Evolutionary conservation across 2,888 invertebrate genomes (phyloP), one percentile per base, ranked within the genome.

Genomic region (Rhagophthalmus giganteus): DNA sequence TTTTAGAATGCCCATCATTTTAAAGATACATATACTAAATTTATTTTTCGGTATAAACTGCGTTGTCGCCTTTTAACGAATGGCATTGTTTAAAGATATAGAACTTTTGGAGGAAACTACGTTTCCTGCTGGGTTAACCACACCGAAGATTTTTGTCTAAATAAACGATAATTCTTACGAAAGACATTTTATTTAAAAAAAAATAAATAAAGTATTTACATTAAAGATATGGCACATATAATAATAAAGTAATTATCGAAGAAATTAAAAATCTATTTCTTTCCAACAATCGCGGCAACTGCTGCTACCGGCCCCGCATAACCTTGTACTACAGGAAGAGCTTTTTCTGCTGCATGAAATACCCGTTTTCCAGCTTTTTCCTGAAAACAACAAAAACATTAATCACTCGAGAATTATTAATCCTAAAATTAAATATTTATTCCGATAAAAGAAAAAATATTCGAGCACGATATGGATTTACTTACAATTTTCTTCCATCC

Each of bases 321-420:
- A 15, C 54, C 41, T 41, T 41, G 27, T 8, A 55, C 45, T 13
- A 61, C 61, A 12, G 61, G 61, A 5, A 61, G 41, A 9, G 55
- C 61, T 35, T 59, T 59, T 33, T 58, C 54, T 2, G 59, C 55
- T 24, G 57, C 55, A 38, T 58, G 51, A 38, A 59, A 59, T 11
- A 59, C 44, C 25, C 49, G 51, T 39, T 56, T 55, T 10, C 55
- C 57, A 2, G 49, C 40, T 47, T 54, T 51, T 49, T 61, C 59
- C 60, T 59, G 33, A 8, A 4, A 34, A 24, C 9, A 34, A 20
- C n/a, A n/a, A n/a, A n/a, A n/a, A n/a, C n/a, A n/a, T n/a, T n/a
- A n/a, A n/a, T n/a, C n/a, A n/a, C n/a, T n/a, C n/a, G n/a, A n/a
- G n/a, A n/a, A n/a, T n/a, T n/a, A n/a, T n/a, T n/a, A n/a, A n/a